Base-by-base conservation (phyloP, 2,888 invertebrate species). In the Caenorhabditis sulstoni region DNA sequence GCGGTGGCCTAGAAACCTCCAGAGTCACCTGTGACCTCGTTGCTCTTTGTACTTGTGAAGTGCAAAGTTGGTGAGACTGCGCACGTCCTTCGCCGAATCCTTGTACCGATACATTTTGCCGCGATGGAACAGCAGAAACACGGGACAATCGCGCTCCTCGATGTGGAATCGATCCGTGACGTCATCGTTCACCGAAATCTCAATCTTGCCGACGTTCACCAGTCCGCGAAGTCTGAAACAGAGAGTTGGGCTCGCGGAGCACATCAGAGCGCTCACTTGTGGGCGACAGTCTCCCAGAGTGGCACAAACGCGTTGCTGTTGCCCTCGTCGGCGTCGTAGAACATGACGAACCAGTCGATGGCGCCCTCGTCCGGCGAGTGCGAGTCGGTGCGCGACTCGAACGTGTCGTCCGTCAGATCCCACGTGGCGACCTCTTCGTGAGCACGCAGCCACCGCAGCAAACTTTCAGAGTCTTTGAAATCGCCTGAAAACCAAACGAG, bases 341-440 rank as follows among this genome's bases (percentile, higher is more conserved):
- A 90, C 89, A 90, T 88, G 59, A 90, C 89, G 66, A 90, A 88
- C 90, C 90, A 90, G 66, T 90, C 90, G 53, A 90, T 82, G 20
- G 85, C 68, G 22, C 89, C 88, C 74, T 90, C 88, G 64, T 88
- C 86, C 35, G 90, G 90, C 37, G 86, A 87, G 71, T 84, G 84
- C n/a, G 83, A 82, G 67, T 89, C 87, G 8, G 90, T 85, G 49
- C 81, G 18, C 14, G 79, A 50, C 57, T 90, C 90, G 65, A 90
- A 90, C 53, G 87, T 86, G 71, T 89, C 87, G 64, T 90, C 90
- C 14, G 88, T 90, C 67, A 90, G 75, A 61, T 90, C 88, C 82
- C 83, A 82, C 9, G 86, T 85, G 50, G 83, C 87, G 12, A 87
- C 87, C 55, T 90, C 89, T 50, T 90, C 90, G 71, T 90, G 90